A percentile compares a stretch with the other conserved stretches of the same genome.
These are phyloP conservation scores for Drosophila meridionalis DNA, from an alignment of 2,888 invertebrate species.

Conservation along the genomic window DNA sequence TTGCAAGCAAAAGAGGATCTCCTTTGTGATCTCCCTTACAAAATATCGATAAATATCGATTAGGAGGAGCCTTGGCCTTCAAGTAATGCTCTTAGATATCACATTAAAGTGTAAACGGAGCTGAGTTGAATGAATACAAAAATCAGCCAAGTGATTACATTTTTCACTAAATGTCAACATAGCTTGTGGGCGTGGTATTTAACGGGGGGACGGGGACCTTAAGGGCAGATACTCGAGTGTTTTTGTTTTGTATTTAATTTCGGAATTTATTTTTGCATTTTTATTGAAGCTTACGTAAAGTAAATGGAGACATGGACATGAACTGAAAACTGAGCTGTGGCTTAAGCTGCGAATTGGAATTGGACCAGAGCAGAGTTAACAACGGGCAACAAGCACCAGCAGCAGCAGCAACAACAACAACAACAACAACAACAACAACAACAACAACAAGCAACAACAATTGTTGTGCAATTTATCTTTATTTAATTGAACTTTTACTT, in stretches of 20 bases:
- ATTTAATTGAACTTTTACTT: conserved; percentile 79
- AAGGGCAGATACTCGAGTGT: neutral
- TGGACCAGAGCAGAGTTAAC: conserved; percentile 17
- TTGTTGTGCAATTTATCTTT: conserved; percentile 79
- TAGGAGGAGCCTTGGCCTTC: neutral
- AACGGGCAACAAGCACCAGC: neutral
- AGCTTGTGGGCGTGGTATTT: conserved; percentile 18
- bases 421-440: neutral
- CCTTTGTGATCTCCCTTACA: neutral
- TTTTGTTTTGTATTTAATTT: neutral
- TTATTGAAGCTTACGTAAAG: conserved; percentile 53
- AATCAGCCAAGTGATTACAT: neutral
- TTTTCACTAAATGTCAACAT: conserved; percentile 28
- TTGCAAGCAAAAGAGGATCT: neutral
- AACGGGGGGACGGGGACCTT: neutral
- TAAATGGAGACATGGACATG: conserved; percentile 21
- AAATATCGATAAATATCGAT: neutral
- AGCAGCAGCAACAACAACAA: neutral
- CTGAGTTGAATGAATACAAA: neutral
- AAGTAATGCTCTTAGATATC: neutral
- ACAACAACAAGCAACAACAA: conserved; percentile 49
- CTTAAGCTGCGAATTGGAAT: conserved; percentile 6
- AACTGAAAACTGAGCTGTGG: conserved; percentile 10
- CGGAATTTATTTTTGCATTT: conserved; percentile 50
- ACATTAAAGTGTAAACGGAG: neutral